Evolutionary conservation across 2,888 invertebrate genomes (phyloP), one percentile per base, ranked within the genome.

Genomic region (Lasioglossum lativentre): DNA sequence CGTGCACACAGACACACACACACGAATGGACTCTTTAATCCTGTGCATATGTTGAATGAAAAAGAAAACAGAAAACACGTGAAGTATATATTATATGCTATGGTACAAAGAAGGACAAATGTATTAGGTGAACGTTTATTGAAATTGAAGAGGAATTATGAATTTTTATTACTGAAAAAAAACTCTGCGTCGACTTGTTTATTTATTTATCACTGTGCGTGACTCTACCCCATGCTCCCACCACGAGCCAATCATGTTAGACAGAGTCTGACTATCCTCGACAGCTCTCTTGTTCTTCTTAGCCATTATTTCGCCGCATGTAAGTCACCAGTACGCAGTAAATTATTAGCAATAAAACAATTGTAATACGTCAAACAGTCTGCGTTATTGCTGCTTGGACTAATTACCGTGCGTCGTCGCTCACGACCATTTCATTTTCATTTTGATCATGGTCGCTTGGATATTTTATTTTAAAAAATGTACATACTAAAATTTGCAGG

Each of bases 91-190:
- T 47, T 90, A 92, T 91, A 93, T 90, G 91, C 93, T 94, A 94
- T 94, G 94, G 94, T 95, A 94, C 94, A 94, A 95, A 94, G 92
- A 92, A 92, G 93, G 92, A 94, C 89, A 92, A 94, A 94, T 95
- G 94, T 94, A 94, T 93, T 94, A 94, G 93, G 90, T 85, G 89
- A 70, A 94, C 88, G 93, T 94, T 94, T 93, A 94, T 94, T 92
- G 91, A 93, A 94, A 94, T 93, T 94, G 91, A 93, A 92, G 90
- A 92, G 88, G 91, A 94, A 94, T 94, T 94, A 94, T 94, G 94
- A 94, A 94, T 95, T 94, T 94, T 94, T 94, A 94, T 93, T 94
- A 94, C 93, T 91, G 87, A 93, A 93, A 56, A 56, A n/a, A 56
- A 56, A 90, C 82, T 78, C 82, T 78, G 79, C 71, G 80, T 81